phyloP scores from a whole-genome alignment of 2,113 vertebrate species.

The Prionailurus viverrinus region DNA sequence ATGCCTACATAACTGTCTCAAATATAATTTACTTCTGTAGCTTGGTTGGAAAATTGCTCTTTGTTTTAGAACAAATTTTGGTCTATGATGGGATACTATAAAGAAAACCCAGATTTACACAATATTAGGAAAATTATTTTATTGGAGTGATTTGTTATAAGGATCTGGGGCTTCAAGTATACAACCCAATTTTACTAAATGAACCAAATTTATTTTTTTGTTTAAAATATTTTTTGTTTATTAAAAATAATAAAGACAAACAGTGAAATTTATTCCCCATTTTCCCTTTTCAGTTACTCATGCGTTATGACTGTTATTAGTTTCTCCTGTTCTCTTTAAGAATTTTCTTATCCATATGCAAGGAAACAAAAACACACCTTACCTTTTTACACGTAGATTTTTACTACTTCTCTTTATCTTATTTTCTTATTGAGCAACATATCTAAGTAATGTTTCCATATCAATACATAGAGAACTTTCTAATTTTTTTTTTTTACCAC shows the following conservation, averaged over 20 bases:
- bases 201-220: neutral
- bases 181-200: neutral
- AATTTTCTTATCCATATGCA: neutral
- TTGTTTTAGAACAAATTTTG: slow-evolving; percentile 34
- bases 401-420: neutral
- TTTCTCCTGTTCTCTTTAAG: neutral
- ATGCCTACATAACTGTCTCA: neutral
- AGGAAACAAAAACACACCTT: neutral
- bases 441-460: neutral
- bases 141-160: neutral
- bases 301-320: neutral
- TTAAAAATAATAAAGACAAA: slow-evolving; percentile 9
- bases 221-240: neutral
- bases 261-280: neutral
- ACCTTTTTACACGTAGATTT: neutral
- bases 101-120: neutral
- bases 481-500: neutral
- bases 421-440: neutral
- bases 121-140: neutral
- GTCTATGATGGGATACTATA: neutral
- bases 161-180: neutral
- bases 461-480: neutral
- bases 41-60: slow-evolving; percentile 32
- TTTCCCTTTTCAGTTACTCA: neutral
- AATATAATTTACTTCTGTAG: slow-evolving; percentile 6